Conservation (phyloP, 2,797 vertebrate species). For the Rhinichthys osculus region DNA sequence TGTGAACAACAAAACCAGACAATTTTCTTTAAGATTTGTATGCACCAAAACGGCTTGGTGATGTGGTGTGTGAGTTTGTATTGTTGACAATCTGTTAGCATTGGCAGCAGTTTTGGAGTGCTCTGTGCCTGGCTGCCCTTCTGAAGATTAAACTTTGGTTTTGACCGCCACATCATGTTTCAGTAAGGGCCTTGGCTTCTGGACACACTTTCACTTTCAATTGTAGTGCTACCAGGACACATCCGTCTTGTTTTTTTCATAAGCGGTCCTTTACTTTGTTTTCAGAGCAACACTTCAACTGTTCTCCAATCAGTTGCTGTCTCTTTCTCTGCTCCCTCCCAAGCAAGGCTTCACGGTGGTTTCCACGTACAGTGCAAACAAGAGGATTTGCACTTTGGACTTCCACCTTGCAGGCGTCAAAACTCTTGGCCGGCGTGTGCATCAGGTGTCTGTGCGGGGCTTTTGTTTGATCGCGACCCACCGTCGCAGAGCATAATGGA, state of each 20-base stretch:
- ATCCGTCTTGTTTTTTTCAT: slow-evolving; percentile 3
- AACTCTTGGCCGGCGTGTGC: slow-evolving; percentile 27
- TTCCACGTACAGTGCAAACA: slow-evolving; percentile 53
- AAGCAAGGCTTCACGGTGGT: slow-evolving; percentile 22
- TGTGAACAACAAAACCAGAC: neutral
- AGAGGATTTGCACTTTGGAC: slow-evolving; percentile 57
- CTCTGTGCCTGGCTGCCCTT: neutral
- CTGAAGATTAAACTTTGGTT: neutral
- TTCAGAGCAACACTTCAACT: neutral
- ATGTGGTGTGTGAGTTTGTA: neutral
- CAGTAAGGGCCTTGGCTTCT: slow-evolving; percentile 21
- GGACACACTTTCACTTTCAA: slow-evolving; percentile 41
- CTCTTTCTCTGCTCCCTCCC: neutral
- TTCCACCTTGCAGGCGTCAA: slow-evolving; percentile 49
- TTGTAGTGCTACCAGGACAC: neutral
- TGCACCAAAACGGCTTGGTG: neutral
- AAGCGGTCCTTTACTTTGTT: neutral
- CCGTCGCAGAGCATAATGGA: slow-evolving; percentile 12
- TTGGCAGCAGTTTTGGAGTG: slow-evolving; percentile 4
- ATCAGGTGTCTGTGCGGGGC: slow-evolving; percentile 1
- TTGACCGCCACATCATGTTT: neutral
- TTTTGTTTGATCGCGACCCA: slow-evolving; percentile 33
- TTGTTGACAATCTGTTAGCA: neutral
- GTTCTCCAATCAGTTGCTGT: neutral
- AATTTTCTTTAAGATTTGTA: neutral